Evolutionary conservation across 1,140 invertebrate species (phyloP).

Genomic region (Leptinotarsa defecta): DNA sequence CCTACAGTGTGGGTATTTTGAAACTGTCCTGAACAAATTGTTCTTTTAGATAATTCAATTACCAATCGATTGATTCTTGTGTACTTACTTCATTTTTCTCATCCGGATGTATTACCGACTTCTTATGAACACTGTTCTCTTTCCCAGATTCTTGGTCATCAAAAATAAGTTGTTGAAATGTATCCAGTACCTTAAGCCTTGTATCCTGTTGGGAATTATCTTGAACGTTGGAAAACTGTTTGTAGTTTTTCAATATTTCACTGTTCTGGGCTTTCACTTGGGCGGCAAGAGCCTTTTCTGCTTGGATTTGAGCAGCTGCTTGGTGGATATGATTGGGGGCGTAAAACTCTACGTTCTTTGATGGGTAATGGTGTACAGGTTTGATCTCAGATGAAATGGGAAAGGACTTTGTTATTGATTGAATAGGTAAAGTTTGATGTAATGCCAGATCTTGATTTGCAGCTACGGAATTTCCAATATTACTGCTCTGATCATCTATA

Average conservation of each 20-base stretch:
- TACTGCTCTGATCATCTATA: background rate
- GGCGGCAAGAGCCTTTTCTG: conserved; percentile 12
- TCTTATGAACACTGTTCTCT: background rate
- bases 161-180: conserved; percentile 16
- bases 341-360: conserved; percentile 19
- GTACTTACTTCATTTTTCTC: conserved; percentile 23
- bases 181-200: background rate
- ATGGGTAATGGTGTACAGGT: conserved; percentile 8
- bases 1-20: too few species aligned
- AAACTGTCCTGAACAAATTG: too few species aligned
- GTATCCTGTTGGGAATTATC: background rate
- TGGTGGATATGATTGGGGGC: conserved; percentile 28
- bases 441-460: background rate
- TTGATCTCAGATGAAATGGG: background rate
- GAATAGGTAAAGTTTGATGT: background rate
- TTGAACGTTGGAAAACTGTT: background rate
- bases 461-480: background rate
- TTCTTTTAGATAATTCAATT: too few species aligned
- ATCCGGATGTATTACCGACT: background rate
- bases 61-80: background rate
- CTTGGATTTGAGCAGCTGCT: conserved; percentile 16
- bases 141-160: conserved; percentile 4
- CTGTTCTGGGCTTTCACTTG: conserved; percentile 21
- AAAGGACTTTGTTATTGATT: background rate
- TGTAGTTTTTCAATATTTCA: conserved; percentile 8